Conservation (phyloP, 2,888 invertebrate species). For the Eugnorisma glareosa region DNA sequence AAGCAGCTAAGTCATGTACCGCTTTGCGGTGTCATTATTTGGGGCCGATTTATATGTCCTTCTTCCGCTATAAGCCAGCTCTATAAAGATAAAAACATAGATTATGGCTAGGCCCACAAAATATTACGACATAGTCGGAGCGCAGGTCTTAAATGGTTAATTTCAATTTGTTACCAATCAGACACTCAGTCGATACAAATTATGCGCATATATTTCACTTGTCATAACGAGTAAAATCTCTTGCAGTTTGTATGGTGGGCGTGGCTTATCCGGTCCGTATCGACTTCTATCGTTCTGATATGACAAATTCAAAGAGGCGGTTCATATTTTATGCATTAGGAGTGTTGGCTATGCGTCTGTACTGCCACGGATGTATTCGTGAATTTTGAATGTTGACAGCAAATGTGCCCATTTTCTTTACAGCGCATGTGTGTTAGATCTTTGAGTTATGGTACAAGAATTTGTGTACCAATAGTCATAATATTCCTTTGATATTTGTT, state of each 20-base stretch:
- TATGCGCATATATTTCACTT: conserved; percentile 79
- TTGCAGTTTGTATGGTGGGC: conserved; percentile 73
- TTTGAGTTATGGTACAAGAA: conserved; percentile 16
- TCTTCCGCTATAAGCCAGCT: background rate
- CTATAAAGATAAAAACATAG: conserved; percentile 23
- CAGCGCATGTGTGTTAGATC: conserved; percentile 28
- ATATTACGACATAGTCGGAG: conserved; percentile 37
- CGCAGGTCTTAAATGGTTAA: conserved; percentile 59
- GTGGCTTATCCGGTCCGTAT: conserved; percentile 76
- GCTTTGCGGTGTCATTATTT: background rate
- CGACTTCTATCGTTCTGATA: conserved; percentile 81
- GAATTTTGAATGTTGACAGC: conserved; percentile 62
- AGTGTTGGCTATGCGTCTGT: conserved; percentile 75
- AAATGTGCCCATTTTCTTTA: conserved; percentile 47
- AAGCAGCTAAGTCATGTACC: no score
- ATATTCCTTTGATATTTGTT: conserved; percentile 31
- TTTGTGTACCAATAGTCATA: conserved; percentile 1
- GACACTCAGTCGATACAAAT: conserved; percentile 72
- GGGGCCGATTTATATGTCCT: background rate
- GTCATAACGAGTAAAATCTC: conserved; percentile 79
- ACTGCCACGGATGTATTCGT: conserved; percentile 66
- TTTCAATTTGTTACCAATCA: conserved; percentile 69
- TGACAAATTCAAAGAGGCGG: conserved; percentile 86
- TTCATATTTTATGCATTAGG: conserved; percentile 88
- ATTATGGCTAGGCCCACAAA: conserved; percentile 35